phyloP scores from a whole-genome alignment of 2,888 invertebrate genomes.

The Macrophya alboannulata region DNA sequence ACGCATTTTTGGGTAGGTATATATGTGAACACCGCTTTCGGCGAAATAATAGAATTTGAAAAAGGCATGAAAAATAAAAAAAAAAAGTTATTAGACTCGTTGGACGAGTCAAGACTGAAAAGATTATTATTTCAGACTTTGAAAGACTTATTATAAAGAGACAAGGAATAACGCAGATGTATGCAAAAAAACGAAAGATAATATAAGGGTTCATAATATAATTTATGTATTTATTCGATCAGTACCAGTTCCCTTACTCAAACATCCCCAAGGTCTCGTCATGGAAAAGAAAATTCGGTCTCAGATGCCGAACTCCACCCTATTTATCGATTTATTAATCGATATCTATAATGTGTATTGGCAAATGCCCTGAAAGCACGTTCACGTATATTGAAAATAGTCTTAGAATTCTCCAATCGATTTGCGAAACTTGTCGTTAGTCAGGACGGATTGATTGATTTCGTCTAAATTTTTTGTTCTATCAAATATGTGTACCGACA shows the following conservation, averaged over 20 bases:
- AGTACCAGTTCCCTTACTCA: not conserved
- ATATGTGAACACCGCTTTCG: too few species aligned
- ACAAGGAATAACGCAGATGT: not conserved
- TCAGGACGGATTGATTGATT: not conserved
- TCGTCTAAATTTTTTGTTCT: not conserved
- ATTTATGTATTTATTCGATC: constrained; percentile 9
- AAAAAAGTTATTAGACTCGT: not conserved
- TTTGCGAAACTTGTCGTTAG: not conserved
- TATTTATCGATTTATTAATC: constrained; percentile 9
- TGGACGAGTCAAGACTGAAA: not conserved
- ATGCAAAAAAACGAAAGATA: not conserved
- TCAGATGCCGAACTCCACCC: not conserved
- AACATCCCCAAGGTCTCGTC: not conserved
- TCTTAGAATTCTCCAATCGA: not conserved
- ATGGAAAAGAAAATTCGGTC: not conserved
- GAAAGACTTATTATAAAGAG: not conserved
- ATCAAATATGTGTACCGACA: not conserved
- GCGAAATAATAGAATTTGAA: not conserved
- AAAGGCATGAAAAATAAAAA: not conserved
- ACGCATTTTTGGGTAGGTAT: not conserved
- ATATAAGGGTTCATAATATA: not conserved
- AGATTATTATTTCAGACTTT: not conserved
- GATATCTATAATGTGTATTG: not conserved
- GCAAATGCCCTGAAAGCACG: not conserved
- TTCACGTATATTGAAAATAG: not conserved